These are phyloP conservation scores for Electrophaes corylata DNA, from an alignment of 2,888 invertebrate species.

Conservation along the genomic window DNA sequence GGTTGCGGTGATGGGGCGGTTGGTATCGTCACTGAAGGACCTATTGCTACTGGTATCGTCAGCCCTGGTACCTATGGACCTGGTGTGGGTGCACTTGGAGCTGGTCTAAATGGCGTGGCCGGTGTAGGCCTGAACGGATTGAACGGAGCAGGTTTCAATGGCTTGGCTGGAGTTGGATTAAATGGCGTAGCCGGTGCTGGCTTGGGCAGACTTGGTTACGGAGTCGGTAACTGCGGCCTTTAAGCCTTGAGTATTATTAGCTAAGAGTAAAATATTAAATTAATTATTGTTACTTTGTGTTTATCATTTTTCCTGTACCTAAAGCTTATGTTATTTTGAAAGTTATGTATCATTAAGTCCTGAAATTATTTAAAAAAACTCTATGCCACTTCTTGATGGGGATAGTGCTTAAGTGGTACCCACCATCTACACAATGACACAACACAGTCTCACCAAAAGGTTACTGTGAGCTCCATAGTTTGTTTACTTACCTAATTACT, in stretches of 20 bases:
- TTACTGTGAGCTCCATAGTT: no score
- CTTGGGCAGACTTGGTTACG: conserved; percentile 25
- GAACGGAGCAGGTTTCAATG: conserved; percentile 17
- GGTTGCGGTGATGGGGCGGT: conserved; percentile 39
- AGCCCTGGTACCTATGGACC: conserved; percentile 19
- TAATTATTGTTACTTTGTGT: neutral
- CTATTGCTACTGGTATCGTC: conserved; percentile 32
- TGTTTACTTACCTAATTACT: no score
- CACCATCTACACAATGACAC: no score
- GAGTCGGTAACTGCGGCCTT: conserved; percentile 23
- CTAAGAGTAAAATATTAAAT: neutral
- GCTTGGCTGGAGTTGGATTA: conserved; percentile 7
- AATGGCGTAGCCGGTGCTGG: conserved; percentile 12
- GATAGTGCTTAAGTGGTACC: no score
- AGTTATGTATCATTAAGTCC: no score
- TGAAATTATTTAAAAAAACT: no score
- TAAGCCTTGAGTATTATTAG: conserved; percentile 2
- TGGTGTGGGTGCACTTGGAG: conserved; percentile 5
- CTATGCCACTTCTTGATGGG: no score
- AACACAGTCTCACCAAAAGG: no score
- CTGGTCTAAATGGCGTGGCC: conserved; percentile 8
- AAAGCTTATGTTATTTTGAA: no score
- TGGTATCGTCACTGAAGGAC: conserved; percentile 39
- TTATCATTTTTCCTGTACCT: no score
- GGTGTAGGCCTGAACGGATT: no score